Evolutionary conservation across 1,140 invertebrate species (phyloP).

Genomic region (Melanaphis sacchari): DNA sequence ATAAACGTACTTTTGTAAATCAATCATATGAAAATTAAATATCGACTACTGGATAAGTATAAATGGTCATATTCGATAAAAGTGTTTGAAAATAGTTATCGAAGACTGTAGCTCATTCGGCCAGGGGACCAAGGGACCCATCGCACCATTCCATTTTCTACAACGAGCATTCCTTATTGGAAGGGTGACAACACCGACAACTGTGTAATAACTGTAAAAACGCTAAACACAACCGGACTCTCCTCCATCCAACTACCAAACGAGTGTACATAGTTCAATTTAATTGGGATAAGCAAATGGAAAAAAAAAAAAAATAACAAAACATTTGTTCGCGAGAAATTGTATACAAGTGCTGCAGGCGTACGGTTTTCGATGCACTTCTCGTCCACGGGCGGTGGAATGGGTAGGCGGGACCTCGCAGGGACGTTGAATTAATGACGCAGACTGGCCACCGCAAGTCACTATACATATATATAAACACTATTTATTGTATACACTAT

Average conservation of each 20-base stretch:
- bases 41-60: not conserved
- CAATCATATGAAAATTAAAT: not conserved
- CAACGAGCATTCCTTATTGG: not conserved
- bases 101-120: not conserved
- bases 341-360: not conserved
- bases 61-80: too few species aligned
- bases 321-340: not conserved
- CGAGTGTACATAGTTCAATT: too few species aligned
- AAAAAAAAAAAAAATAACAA: not conserved
- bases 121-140: too few species aligned
- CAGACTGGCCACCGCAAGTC: not conserved
- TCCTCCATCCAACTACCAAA: not conserved
- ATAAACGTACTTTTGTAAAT: not conserved
- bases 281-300: not conserved
- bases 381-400: not conserved
- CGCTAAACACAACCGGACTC: too few species aligned
- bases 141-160: not conserved
- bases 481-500: not conserved
- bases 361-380: not conserved
- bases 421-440: slow-evolving; percentile 11
- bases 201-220: not conserved
- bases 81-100: not conserved
- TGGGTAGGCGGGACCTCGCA: not conserved
- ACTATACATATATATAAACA: not conserved
- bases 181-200: not conserved